These are phyloP conservation scores for Nomada fucata DNA, from an alignment of 2,888 invertebrate genomes.

Conservation along the genomic window DNA sequence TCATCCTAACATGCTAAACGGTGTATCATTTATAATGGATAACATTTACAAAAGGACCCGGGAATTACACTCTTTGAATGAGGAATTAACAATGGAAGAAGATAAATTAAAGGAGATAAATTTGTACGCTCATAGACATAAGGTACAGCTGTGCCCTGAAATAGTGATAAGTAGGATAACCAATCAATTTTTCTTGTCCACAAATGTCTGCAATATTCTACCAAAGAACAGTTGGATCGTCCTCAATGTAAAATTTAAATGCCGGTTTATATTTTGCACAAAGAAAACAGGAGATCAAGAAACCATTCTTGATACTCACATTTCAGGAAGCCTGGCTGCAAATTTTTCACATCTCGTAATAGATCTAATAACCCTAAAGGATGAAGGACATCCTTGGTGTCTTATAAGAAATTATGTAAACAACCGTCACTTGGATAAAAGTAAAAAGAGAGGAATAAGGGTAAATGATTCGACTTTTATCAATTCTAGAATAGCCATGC, in stretches of 20 bases:
- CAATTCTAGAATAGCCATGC: constrained; percentile 71
- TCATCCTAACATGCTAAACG: constrained; percentile 73
- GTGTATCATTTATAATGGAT: constrained; percentile 71
- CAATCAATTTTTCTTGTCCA: constrained; percentile 67
- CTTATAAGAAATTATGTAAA: constrained; percentile 76
- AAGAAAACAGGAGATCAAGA: constrained; percentile 71
- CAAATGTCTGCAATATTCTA: constrained; percentile 70
- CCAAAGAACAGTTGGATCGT: constrained; percentile 72
- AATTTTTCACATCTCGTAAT: constrained; percentile 56
- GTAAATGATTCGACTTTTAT: constrained; percentile 72
- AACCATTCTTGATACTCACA: constrained; percentile 71
- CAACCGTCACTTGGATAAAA: constrained; percentile 59
- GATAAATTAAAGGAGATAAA: constrained; percentile 76
- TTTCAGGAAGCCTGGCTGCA: constrained; percentile 53
- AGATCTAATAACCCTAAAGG: constrained; percentile 76
- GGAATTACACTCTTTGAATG: constrained; percentile 68
- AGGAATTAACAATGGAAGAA: constrained; percentile 65
- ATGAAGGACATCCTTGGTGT: constrained; percentile 75
- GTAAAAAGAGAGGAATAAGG: constrained; percentile 43
- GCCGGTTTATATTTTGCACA: constrained; percentile 69
- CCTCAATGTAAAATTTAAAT: constrained; percentile 64
- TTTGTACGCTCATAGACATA: constrained; percentile 74
- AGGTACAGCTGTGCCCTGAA: constrained; percentile 65
- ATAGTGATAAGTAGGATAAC: constrained; percentile 67
- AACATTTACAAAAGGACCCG: constrained; percentile 72